These are phyloP conservation scores for Nettapus auritus DNA, from an alignment of 2,113 vertebrate species.

Conservation along the genomic window DNA sequence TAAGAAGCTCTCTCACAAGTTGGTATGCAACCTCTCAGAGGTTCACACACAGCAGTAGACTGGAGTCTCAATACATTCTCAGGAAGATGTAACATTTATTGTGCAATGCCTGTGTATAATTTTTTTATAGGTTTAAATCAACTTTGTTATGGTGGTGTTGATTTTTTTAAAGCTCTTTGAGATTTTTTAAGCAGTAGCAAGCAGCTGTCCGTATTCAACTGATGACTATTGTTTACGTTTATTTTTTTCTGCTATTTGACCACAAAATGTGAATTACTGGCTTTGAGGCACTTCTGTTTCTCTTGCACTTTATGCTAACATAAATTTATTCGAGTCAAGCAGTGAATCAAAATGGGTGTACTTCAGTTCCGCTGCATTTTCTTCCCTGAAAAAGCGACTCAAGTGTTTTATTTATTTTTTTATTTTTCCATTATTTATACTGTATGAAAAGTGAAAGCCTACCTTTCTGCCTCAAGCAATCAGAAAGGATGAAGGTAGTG, in stretches of 20 bases:
- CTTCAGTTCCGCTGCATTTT: neutral
- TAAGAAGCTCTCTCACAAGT: neutral
- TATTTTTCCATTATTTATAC: neutral
- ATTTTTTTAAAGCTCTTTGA: neutral
- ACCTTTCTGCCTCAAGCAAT: neutral
- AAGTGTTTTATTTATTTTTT: neutral
- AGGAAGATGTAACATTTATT: neutral
- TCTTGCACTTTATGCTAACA: neutral
- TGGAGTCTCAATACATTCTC: neutral
- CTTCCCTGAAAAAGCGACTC: neutral
- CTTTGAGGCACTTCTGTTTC: neutral
- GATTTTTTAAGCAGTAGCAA: neutral
- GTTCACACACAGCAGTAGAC: neutral
- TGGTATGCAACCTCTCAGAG: neutral
- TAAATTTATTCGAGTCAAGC: neutral
- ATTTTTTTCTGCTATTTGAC: neutral
- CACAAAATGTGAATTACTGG: neutral
- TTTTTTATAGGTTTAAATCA: neutral
- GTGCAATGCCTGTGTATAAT: neutral
- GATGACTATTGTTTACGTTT: neutral
- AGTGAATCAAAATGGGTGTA: neutral
- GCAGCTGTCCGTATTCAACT: constrained; percentile 12
- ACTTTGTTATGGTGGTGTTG: neutral
- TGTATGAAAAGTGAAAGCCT: neutral
- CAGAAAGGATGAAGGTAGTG: neutral